Conservation (phyloP, 2,797 vertebrate genomes). For the Scyliorhinus canicula region DNA sequence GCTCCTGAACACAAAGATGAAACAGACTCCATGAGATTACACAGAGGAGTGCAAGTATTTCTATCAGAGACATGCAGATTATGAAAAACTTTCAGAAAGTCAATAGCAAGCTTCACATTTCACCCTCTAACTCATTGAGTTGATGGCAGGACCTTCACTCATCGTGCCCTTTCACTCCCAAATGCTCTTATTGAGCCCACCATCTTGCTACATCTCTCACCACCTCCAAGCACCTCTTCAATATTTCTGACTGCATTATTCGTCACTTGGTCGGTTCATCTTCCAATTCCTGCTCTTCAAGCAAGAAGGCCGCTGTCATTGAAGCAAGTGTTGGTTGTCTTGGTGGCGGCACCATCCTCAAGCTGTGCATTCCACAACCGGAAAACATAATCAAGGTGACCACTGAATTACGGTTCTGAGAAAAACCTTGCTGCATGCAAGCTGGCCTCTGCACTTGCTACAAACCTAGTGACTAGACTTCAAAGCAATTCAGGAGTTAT, state of each 20-base stretch:
- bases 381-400: neutral
- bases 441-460: neutral
- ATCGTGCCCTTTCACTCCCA: neutral
- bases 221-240: neutral
- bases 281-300: neutral
- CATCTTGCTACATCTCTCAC: neutral
- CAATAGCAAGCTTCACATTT: neutral
- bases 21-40: neutral
- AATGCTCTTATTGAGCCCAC: neutral
- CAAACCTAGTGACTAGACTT: neutral
- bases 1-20: slow-evolving; percentile 62
- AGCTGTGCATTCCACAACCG: neutral
- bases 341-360: neutral
- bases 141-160: neutral
- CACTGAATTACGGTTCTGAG: neutral
- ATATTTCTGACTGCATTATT: neutral
- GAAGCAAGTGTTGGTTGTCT: neutral
- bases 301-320: neutral
- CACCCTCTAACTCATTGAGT: neutral
- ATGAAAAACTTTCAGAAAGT: neutral
- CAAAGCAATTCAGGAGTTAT: neutral
- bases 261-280: neutral
- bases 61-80: neutral
- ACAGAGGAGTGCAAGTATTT: neutral
- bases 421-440: neutral